Conservation (phyloP, 1,140 invertebrate species). For the Drosophila bifasciata region DNA sequence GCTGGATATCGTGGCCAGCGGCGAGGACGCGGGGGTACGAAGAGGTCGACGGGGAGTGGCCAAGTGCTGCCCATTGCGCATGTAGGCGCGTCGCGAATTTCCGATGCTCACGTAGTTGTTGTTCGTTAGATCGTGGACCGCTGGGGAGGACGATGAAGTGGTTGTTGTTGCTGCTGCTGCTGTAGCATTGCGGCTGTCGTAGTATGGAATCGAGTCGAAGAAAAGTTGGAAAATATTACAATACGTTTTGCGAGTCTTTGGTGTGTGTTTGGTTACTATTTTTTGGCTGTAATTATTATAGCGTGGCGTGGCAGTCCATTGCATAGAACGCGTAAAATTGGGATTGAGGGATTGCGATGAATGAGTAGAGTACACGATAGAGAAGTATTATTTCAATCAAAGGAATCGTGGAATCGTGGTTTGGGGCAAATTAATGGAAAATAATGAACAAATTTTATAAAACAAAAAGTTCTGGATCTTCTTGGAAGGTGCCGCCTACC, state of each 20-base stretch:
- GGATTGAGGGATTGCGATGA: background rate
- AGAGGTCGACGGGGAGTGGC: conserved; percentile 75
- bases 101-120: conserved; percentile 60
- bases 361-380: conserved; percentile 19
- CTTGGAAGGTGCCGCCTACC: conserved; percentile 53
- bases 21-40: conserved; percentile 78
- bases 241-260: conserved; percentile 18
- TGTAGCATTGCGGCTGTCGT: conserved; percentile 43
- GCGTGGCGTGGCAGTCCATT: no score
- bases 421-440: conserved; percentile 11
- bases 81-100: conserved; percentile 52
- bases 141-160: conserved; percentile 38
- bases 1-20: conserved; percentile 76
- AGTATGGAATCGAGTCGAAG: conserved; percentile 75
- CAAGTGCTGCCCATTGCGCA: conserved; percentile 60
- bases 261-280: conserved; percentile 9
- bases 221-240: conserved; percentile 77
- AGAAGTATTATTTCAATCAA: conserved; percentile 1
- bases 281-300: conserved; percentile 4
- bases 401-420: no score
- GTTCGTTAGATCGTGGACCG: conserved; percentile 56
- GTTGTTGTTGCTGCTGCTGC: conserved; percentile 42
- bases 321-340: no score
- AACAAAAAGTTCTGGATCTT: conserved; percentile 36
- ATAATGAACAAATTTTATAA: conserved; percentile 22